phyloP scores from a whole-genome alignment of 2,888 invertebrate species.

The Philereme transversata region DNA sequence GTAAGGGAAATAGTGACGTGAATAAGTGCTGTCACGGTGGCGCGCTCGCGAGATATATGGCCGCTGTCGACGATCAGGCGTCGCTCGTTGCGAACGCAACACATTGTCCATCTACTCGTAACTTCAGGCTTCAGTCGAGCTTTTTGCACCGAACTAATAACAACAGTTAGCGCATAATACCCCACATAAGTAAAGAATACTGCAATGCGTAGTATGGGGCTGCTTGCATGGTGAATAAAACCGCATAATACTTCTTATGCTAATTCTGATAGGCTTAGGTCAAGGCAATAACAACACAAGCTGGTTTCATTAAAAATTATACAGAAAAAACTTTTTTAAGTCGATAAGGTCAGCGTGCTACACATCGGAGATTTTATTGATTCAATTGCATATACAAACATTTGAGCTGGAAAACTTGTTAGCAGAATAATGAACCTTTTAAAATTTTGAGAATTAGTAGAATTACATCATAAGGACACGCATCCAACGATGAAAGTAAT shows the following conservation, averaged over 20 bases:
- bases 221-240: conserved; percentile 19
- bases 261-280: conserved; percentile 18
- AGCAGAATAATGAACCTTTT: conserved; percentile 1
- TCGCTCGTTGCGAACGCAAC: conserved; percentile 48
- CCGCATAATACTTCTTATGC: conserved; percentile 18
- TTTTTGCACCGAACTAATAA: conserved; percentile 48
- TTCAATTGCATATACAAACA: neutral
- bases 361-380: neutral
- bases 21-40: conserved; percentile 48
- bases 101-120: conserved; percentile 38
- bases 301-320: conserved; percentile 17
- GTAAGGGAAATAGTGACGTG: conserved; percentile 24
- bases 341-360: neutral
- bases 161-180: conserved; percentile 30
- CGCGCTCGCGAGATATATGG: conserved; percentile 63
- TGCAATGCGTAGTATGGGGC: conserved; percentile 26
- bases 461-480: conserved; percentile 26
- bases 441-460: conserved; percentile 17
- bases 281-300: conserved; percentile 13
- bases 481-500: conserved; percentile 37
- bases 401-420: neutral
- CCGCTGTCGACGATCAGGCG: conserved; percentile 60
- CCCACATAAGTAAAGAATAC: conserved; percentile 25
- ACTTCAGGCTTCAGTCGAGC: conserved; percentile 33
- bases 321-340: conserved; percentile 4